These are phyloP conservation scores for Mycogona germanica DNA, from an alignment of 2,888 invertebrate genomes.

Conservation along the genomic window DNA sequence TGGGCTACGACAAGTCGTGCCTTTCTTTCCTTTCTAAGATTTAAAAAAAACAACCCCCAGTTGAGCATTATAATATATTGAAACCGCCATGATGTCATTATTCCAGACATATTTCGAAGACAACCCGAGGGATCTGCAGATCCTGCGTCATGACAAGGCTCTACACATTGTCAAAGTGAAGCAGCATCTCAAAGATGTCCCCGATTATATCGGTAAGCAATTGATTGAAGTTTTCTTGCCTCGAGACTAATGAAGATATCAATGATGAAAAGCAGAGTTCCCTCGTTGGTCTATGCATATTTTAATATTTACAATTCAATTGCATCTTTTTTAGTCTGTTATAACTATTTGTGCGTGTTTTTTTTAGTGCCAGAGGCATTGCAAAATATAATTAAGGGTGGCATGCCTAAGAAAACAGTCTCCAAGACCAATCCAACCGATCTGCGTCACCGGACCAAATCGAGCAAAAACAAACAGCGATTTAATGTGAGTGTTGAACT, in stretches of 20 bases:
- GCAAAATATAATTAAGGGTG: too few relatives aligned
- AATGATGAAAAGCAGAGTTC: not conserved
- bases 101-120: slow-evolving; percentile 76
- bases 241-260: not conserved
- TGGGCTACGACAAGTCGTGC: not conserved
- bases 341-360: too few relatives aligned
- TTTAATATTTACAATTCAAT: not conserved
- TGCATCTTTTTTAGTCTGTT: not conserved
- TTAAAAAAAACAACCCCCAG: not conserved
- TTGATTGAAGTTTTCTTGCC: not conserved
- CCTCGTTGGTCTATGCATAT: not conserved
- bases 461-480: too few relatives aligned
- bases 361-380: too few relatives aligned
- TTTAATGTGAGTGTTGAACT: too few relatives aligned
- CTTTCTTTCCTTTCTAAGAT: not conserved
- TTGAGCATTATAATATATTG: too few relatives aligned
- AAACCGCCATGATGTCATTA: too few relatives aligned
- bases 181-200: slow-evolving; percentile 76
- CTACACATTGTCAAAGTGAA: slow-evolving; percentile 72
- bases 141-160: slow-evolving; percentile 53
- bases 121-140: slow-evolving; percentile 74
- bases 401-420: not conserved
- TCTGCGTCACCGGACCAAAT: too few relatives aligned
- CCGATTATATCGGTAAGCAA: slow-evolving; percentile 57
- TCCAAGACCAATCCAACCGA: too few relatives aligned